phyloP scores from a whole-genome alignment of 2,797 vertebrate genomes.

The Ctenopoma multispine region DNA sequence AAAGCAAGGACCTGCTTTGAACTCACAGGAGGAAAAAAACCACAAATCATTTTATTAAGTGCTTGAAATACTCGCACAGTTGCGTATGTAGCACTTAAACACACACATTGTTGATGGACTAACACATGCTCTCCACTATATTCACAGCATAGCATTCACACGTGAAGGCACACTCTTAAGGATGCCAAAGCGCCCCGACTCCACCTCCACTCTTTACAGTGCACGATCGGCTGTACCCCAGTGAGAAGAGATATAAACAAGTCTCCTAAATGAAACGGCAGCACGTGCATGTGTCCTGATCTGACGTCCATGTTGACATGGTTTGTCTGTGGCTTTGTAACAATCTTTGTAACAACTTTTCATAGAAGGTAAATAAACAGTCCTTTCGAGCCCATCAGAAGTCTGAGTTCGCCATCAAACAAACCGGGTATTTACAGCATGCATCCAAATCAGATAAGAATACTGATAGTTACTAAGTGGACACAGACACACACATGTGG shows the following conservation, averaged over 20 bases:
- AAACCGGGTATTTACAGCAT: neutral
- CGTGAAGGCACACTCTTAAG: constrained; percentile 30
- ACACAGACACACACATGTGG: constrained; percentile 29
- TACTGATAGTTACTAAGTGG: constrained; percentile 32
- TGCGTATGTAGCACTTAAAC: constrained; percentile 51
- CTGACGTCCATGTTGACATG: neutral
- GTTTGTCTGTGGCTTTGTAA: neutral
- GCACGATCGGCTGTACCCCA: constrained; percentile 10
- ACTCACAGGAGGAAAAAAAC: constrained; percentile 71
- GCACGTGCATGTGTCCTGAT: neutral
- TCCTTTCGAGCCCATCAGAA: neutral
- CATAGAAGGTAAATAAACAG: neutral
- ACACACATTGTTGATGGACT: constrained; percentile 57
- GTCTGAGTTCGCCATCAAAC: neutral
- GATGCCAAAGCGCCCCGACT: constrained; percentile 60
- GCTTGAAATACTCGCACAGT: constrained; percentile 66
- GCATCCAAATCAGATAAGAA: constrained; percentile 18
- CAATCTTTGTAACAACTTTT: too few species aligned
- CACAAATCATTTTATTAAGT: constrained; percentile 85
- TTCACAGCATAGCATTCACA: constrained; percentile 29
- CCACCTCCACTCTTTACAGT: constrained; percentile 11
- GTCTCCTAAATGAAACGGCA: neutral
- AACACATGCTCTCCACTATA: constrained; percentile 39
- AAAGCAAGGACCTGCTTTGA: constrained; percentile 77
- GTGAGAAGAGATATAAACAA: constrained; percentile 8